A percentile compares a stretch with the other conserved stretches of the same genome.
These are phyloP conservation scores for Callithrix jacchus DNA, from an alignment of 2,113 vertebrate species.

Conservation along the genomic window DNA sequence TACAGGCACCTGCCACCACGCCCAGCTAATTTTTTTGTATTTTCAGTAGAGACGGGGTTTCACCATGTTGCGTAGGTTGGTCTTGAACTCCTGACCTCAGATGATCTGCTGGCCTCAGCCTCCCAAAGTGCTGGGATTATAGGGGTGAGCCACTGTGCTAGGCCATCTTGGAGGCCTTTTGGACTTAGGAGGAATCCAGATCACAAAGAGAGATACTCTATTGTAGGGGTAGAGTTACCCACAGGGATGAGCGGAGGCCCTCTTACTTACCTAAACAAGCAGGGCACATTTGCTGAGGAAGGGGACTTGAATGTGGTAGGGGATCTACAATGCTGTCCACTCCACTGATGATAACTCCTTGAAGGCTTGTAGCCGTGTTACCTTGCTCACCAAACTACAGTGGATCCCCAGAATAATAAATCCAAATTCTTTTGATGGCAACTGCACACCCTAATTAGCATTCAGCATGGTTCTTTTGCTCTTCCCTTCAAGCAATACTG, in stretches of 20 bases:
- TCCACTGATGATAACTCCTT: neutral
- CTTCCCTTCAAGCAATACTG: neutral
- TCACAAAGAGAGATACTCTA: neutral
- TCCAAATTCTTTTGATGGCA: neutral
- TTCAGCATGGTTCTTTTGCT: neutral
- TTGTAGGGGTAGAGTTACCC: neutral
- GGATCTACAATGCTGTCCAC: neutral
- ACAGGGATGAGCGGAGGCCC: neutral
- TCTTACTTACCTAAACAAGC: neutral
- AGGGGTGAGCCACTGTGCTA: no score
- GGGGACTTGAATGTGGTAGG: neutral
- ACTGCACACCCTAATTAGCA: neutral
- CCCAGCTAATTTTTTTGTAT: no score
- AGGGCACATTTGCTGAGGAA: neutral
- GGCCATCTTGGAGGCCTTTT: neutral
- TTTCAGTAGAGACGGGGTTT: no score
- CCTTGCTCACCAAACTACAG: neutral
- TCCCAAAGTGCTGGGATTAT: no score
- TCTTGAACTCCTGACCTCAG: no score
- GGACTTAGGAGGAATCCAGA: conserved; percentile 22
- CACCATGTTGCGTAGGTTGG: no score
- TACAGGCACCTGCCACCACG: rapidly evolving
- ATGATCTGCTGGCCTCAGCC: rapidly evolving
- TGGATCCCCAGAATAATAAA: neutral
- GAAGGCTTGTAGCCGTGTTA: neutral